Conservation (phyloP, 2,113 vertebrate species). For the Tetraodon nigroviridis region DNA sequence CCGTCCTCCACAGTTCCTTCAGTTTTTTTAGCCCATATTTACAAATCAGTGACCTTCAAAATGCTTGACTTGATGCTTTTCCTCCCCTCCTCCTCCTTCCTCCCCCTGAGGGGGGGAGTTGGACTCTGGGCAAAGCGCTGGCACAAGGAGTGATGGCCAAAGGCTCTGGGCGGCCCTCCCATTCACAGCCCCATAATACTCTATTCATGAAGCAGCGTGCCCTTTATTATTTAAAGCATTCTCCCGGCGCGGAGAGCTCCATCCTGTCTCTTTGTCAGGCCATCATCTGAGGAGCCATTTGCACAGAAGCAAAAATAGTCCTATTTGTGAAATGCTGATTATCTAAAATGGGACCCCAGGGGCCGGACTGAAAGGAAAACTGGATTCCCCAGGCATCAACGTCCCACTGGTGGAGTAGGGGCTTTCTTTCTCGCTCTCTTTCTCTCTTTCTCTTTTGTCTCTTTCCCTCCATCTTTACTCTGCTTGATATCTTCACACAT, state of each 20-base stretch:
- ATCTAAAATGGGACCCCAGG: slow-evolving; percentile 61
- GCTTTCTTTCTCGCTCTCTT: neutral
- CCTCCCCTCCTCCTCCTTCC: slow-evolving; percentile 4
- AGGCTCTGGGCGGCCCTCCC: slow-evolving; percentile 28
- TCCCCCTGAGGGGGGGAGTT: slow-evolving; percentile 35
- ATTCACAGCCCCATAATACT: slow-evolving; percentile 69
- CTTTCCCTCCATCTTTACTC: slow-evolving; percentile 22
- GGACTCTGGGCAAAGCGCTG: slow-evolving; percentile 45
- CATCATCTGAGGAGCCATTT: slow-evolving; percentile 62
- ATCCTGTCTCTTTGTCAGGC: slow-evolving; percentile 63
- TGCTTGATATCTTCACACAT: slow-evolving; percentile 37
- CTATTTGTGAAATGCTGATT: slow-evolving; percentile 68
- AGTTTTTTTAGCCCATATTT: slow-evolving; percentile 13
- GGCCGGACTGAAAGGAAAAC: slow-evolving; percentile 45
- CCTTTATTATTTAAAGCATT: slow-evolving; percentile 73
- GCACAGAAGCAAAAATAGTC: slow-evolving; percentile 60
- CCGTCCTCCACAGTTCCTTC: slow-evolving; percentile 1
- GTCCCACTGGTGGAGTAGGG: slow-evolving; percentile 48
- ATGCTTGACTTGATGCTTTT: neutral
- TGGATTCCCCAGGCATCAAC: slow-evolving; percentile 46
- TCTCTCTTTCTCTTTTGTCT: slow-evolving; percentile 10
- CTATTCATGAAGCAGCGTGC: slow-evolving; percentile 68
- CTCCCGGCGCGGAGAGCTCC: slow-evolving; percentile 58
- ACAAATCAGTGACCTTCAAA: slow-evolving; percentile 18
- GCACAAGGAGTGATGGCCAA: slow-evolving; percentile 41